Base-by-base conservation (phyloP, 1,140 invertebrate genomes). In the Nasonia vitripennis region DNA sequence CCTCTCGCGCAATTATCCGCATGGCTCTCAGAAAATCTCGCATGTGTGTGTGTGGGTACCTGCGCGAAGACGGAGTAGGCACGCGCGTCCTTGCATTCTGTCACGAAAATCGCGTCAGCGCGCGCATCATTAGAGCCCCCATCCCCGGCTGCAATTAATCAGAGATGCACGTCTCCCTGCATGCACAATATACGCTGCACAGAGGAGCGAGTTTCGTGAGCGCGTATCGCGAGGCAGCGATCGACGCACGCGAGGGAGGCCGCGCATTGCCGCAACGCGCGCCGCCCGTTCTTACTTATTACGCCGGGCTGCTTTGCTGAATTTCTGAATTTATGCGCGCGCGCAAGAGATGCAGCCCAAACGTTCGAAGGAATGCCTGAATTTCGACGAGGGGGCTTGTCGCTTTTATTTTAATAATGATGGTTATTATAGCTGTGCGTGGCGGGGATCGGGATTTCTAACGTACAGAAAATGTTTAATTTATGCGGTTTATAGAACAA, bases 21-120 rank as follows among this genome's bases (percentile, higher is more conserved):
- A 45, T 10, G 4, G 55, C 20, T n/a, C 20, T 62, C 17, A n/a
- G 55, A 62, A 62, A 62, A n/a, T 17, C 55, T 0, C 17, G 10
- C 41, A 45, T 9, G 1, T 45, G 10, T 45, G 1, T 45, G 10
- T 45, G 10, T 45, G 4, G 2, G 34, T 37, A 6, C 34, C 34
- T 37, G 34, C 2, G 2, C 34, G 34, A 7, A 7, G 6, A n/a
- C 20, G 7, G 41, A 68, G 67, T 37, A n/a, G 67, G 11, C 67
- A 23, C 31, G 11, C 27, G 31, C 34, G 48, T 77, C 81, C 74
- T 83, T 77, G 81, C 55, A 78, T 83, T 77, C 81, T 84, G 41
- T 84, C 75, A 84, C 75, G 83, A 84, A 78, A 84, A 34, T 78
- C 75, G 20, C 83, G 75, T 78, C 75, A 78, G 62, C 37, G 51